These are phyloP conservation scores for Nemoura dubitans DNA, from an alignment of 2,888 invertebrate species.

Conservation along the genomic window DNA sequence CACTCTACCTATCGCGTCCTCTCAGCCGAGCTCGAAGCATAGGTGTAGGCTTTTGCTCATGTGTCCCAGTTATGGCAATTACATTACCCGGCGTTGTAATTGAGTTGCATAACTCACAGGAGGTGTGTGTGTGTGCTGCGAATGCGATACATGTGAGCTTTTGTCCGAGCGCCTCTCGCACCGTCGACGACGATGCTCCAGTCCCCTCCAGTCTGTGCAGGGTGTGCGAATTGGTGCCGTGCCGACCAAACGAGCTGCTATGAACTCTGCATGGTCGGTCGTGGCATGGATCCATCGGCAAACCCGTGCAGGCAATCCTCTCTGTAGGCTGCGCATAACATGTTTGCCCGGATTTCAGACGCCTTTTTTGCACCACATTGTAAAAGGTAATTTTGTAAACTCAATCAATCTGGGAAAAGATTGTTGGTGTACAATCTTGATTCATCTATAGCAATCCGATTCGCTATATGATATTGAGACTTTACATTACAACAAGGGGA, in stretches of 20 bases:
- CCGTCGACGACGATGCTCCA: too few relatives aligned
- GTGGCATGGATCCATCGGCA: neutral
- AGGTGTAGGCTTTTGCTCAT: neutral
- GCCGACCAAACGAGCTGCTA: neutral
- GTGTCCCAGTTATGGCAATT: slow-evolving; percentile 7
- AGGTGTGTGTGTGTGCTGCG: neutral
- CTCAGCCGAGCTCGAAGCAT: neutral
- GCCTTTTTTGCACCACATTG: neutral
- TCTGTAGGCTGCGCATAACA: neutral
- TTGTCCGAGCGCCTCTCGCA: neutral
- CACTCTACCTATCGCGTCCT: neutral
- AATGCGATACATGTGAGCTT: neutral
- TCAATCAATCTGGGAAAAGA: slow-evolving; percentile 21
- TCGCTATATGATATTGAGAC: slow-evolving; percentile 29
- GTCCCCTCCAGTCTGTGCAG: neutral
- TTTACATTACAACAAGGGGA: neutral
- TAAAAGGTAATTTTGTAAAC: slow-evolving; percentile 20
- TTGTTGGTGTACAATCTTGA: neutral
- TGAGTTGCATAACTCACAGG: slow-evolving; percentile 12
- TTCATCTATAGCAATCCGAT: slow-evolving; percentile 1
- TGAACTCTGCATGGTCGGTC: neutral
- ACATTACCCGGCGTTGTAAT: neutral
- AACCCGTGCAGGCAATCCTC: too few relatives aligned
- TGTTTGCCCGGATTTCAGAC: neutral
- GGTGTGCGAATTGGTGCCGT: neutral